These are phyloP conservation scores for Ophiothrix spiculata DNA, from an alignment of 35 echinoderm and acorn worm genomes.

Conservation along the genomic window DNA sequence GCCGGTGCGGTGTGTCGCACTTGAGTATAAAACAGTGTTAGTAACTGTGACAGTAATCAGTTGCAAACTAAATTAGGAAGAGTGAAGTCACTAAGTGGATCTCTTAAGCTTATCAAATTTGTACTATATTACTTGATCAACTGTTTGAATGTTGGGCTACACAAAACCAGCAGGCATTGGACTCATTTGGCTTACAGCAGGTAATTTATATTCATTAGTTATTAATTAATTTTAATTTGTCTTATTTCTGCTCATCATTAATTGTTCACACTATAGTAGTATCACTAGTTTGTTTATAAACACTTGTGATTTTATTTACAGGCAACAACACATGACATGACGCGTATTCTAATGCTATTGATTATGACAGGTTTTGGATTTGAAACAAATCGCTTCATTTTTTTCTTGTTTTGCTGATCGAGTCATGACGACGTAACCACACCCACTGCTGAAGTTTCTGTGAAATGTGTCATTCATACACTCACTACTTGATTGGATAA, in stretches of 20 bases:
- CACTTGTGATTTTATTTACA: neutral
- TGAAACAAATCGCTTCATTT: neutral
- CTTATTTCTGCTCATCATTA: neutral
- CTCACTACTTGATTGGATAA: neutral
- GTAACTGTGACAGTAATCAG: neutral
- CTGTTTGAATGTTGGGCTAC: constrained; percentile 5
- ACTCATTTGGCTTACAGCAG: constrained; percentile 1
- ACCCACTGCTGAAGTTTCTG: neutral
- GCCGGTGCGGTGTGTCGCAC: neutral
- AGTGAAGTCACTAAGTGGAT: no score
- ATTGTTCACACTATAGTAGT: neutral
- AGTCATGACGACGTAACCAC: neutral
- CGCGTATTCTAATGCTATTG: neutral
- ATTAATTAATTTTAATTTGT: neutral
- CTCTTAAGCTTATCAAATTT: no score
- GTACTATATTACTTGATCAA: no score
- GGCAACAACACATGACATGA: no score
- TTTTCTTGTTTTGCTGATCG: neutral
- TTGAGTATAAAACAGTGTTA: neutral
- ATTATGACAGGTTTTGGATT: constrained; percentile 5
- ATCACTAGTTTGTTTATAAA: no score
- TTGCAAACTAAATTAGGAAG: neutral
- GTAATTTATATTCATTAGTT: neutral
- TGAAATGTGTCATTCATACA: neutral
- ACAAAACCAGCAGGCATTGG: neutral